phyloP scores from a whole-genome alignment of 2,113 vertebrate species.

The Protobothrops flavoviridis region DNA sequence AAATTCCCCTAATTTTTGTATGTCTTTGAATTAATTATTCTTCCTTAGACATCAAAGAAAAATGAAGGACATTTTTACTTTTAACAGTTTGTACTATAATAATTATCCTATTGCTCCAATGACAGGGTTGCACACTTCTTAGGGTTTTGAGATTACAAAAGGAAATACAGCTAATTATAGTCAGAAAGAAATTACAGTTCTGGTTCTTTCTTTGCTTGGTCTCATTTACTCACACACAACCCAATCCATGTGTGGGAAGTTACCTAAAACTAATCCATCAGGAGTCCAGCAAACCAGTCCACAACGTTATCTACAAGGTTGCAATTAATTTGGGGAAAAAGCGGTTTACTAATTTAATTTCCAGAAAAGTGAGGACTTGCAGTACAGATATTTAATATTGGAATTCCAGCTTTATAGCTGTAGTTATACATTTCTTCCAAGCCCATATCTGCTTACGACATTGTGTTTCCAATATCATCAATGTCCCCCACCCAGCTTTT shows the following conservation, averaged over 20 bases:
- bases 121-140: conserved; percentile 21
- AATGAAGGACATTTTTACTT: conserved; percentile 42
- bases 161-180: conserved; percentile 45
- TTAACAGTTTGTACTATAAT: conserved; percentile 23
- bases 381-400: not conserved
- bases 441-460: conserved; percentile 45
- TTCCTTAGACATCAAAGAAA: conserved; percentile 55
- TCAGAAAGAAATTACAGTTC: conserved; percentile 38
- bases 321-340: not conserved
- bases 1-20: conserved; percentile 62
- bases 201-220: not conserved
- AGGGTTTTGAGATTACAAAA: conserved; percentile 33
- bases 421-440: conserved; percentile 32
- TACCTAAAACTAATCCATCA: not conserved
- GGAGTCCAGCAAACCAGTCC: not conserved
- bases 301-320: not conserved
- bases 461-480: not conserved
- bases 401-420: not conserved
- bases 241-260: not conserved
- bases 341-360: not conserved
- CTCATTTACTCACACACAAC: not conserved
- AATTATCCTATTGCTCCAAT: conserved; percentile 29
- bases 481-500: not conserved
- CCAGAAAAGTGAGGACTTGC: not conserved
- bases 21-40: conserved; percentile 54